Evolutionary conservation across 2,113 vertebrate species (phyloP).

Genomic region (Phocoena phocoena): DNA sequence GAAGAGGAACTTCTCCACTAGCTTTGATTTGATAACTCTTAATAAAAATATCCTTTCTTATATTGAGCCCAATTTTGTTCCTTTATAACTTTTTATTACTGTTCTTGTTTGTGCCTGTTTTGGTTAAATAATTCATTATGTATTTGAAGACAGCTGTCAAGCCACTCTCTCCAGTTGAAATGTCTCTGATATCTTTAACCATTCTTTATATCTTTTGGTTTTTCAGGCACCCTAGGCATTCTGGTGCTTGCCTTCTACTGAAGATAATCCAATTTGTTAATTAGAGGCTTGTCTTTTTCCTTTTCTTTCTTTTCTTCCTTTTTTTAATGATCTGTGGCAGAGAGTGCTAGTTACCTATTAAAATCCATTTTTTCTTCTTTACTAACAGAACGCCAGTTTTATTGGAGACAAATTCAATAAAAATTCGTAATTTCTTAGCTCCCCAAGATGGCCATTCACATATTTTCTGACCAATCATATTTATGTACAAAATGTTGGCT

Average conservation of each 20-base stretch:
- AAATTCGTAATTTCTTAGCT: conserved; percentile 14
- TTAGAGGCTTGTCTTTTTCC: background rate
- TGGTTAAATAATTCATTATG: background rate
- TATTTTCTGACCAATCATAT: background rate
- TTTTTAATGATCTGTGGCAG: background rate
- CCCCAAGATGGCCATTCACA: background rate
- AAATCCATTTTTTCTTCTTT: background rate
- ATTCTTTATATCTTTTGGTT: background rate
- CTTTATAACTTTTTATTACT: background rate
- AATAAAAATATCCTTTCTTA: background rate
- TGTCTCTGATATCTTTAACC: background rate
- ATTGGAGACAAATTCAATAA: background rate
- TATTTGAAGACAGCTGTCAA: background rate
- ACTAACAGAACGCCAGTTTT: background rate
- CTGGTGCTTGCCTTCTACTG: background rate
- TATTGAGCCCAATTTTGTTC: background rate
- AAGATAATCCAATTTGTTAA: background rate
- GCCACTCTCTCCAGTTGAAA: background rate
- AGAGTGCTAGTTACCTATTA: background rate
- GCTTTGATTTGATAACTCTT: background rate
- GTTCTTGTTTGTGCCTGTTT: background rate
- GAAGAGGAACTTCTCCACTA: background rate
- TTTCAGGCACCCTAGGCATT: background rate
- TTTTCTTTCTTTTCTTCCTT: background rate
- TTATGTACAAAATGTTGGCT: background rate